Evolutionary conservation across 2,113 vertebrate species (phyloP).

Genomic region (Reinhardtius hippoglossoides): DNA sequence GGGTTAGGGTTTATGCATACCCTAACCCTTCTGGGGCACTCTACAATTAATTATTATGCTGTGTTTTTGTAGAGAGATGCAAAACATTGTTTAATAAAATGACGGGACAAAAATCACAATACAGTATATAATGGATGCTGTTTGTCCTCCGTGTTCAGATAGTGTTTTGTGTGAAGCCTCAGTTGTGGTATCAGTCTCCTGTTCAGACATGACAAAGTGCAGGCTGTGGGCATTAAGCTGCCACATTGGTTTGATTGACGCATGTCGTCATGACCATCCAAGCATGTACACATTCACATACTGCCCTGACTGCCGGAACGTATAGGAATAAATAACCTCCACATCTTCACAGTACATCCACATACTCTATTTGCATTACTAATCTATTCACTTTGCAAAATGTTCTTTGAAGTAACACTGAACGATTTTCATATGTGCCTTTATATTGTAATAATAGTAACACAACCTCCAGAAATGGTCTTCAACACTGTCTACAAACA

Average conservation of each 20-base stretch:
- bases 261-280: slow-evolving; percentile 13
- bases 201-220: slow-evolving; percentile 24
- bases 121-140: not conserved
- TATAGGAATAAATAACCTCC: not conserved
- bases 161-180: slow-evolving; percentile 1
- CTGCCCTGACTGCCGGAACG: not conserved
- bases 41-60: slow-evolving; percentile 14
- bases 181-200: slow-evolving; percentile 5
- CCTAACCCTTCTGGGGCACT: slow-evolving; percentile 30
- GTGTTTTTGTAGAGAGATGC: slow-evolving; percentile 4
- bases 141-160: slow-evolving; percentile 1
- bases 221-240: slow-evolving; percentile 32
- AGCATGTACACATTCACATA: not conserved
- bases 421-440: not conserved
- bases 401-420: not conserved
- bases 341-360: not conserved
- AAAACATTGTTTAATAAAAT: slow-evolving; percentile 20
- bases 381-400: not conserved
- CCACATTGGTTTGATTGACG: slow-evolving; percentile 19
- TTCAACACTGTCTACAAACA: not conserved
- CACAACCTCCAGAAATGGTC: not conserved
- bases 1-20: no score
- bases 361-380: not conserved
- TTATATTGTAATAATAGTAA: not conserved
- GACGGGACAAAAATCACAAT: slow-evolving; percentile 18